Evolutionary conservation across 2,888 invertebrate species (phyloP).

Genomic region (Anodontia alba): DNA sequence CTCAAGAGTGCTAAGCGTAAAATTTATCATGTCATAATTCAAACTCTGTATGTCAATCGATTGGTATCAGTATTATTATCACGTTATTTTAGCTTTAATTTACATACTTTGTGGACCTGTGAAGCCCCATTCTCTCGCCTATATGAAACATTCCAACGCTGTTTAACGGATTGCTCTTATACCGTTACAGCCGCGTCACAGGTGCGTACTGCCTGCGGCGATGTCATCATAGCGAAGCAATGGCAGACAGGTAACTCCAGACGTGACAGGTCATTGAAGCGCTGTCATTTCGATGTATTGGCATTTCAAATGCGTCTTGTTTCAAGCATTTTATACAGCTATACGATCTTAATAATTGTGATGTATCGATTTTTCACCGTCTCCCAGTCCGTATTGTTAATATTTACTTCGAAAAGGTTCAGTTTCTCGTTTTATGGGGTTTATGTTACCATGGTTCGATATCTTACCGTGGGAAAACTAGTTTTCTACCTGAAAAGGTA

Average conservation of each 20-base stretch:
- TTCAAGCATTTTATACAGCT: background rate
- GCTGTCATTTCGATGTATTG: slow-evolving; percentile 4
- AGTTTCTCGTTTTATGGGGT: slow-evolving; percentile 3
- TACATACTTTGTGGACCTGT: slow-evolving; percentile 1
- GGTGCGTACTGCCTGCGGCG: slow-evolving; percentile 7
- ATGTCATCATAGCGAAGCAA: background rate
- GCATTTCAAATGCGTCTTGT: slow-evolving; percentile 3
- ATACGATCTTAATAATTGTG: background rate
- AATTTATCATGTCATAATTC: background rate
- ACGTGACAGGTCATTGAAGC: background rate
- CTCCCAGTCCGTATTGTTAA: background rate
- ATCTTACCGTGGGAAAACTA: background rate
- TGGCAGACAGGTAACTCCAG: slow-evolving; percentile 3
- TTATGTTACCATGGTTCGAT: background rate
- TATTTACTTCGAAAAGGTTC: background rate
- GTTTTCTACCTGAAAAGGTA: background rate
- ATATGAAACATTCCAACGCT: background rate
- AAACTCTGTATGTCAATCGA: slow-evolving; percentile 6
- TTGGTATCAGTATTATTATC: slow-evolving; percentile 7
- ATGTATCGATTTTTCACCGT: slow-evolving; percentile 14
- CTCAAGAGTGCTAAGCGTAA: too few species aligned
- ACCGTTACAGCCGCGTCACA: slow-evolving; percentile 8
- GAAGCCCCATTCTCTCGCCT: background rate
- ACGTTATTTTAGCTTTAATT: slow-evolving; percentile 12
- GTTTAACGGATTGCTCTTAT: background rate